phyloP scores from a whole-genome alignment of 2,888 invertebrate genomes.

The Idaea dimidiata region DNA sequence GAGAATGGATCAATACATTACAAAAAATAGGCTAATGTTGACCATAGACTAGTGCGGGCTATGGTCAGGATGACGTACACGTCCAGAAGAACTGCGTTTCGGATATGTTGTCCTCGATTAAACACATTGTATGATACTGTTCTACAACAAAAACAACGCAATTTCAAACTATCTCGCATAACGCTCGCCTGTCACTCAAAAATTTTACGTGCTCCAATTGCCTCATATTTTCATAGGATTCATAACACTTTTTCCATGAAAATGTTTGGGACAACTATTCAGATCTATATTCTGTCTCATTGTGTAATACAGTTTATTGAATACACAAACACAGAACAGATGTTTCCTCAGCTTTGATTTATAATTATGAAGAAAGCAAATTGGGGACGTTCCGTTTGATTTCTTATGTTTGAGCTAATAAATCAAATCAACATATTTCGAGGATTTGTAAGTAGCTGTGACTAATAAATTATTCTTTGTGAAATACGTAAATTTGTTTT shows the following conservation, averaged over 20 bases:
- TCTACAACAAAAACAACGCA: no score
- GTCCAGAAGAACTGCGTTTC: no score
- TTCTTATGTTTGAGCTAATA: constrained; percentile 25
- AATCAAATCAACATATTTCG: constrained; percentile 24
- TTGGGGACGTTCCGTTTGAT: constrained; percentile 36
- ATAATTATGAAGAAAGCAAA: constrained; percentile 36
- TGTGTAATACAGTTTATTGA: constrained; percentile 46
- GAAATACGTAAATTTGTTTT: neutral
- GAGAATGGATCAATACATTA: neutral
- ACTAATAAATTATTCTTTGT: constrained; percentile 1
- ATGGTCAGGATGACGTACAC: no score
- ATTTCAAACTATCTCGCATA: neutral
- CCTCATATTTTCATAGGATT: constrained; percentile 57
- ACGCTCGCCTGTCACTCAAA: neutral
- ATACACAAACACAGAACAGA: constrained; percentile 50
- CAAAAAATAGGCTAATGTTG: no score
- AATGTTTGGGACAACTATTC: constrained; percentile 43
- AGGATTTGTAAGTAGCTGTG: neutral
- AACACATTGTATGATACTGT: no score
- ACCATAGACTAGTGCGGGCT: no score
- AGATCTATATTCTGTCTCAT: constrained; percentile 45
- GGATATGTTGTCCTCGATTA: no score
- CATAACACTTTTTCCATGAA: constrained; percentile 55
- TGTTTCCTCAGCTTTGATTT: constrained; percentile 55
- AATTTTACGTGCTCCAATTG: constrained; percentile 54